Percentiles rank a stretch among this genome's conserved stretches.
These are phyloP conservation scores for Chondrilla cf. caribensis DNA, from an alignment of 37 sponge, comb jelly and placozoan species.

Conservation along the genomic window DNA sequence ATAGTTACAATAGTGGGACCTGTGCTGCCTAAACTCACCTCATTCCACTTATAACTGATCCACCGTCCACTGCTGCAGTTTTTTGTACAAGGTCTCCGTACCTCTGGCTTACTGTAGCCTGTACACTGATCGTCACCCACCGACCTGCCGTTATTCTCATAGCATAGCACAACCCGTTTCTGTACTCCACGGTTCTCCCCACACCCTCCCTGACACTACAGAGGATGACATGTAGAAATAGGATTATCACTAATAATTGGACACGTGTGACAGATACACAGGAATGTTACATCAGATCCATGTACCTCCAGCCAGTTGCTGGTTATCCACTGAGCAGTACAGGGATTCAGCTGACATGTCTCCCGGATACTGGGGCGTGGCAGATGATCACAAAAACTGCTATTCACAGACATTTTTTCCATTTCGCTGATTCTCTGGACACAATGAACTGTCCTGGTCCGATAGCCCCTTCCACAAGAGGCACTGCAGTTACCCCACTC, in stretches of 20 bases:
- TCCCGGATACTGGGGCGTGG: neutral
- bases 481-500: slow-evolving; percentile 40
- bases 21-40: slow-evolving; percentile 3
- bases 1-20: neutral
- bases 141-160: neutral
- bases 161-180: neutral
- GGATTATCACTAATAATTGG: neutral
- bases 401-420: neutral
- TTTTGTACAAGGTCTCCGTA: neutral
- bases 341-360: neutral
- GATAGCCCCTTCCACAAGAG: slow-evolving; percentile 42
- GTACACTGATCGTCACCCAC: neutral
- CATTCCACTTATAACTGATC: slow-evolving; percentile 12
- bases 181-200: neutral
- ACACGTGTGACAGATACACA: neutral
- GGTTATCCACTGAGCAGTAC: neutral
- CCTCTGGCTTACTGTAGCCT: neutral
- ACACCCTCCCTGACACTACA: neutral
- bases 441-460: slow-evolving; percentile 32
- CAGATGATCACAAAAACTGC: neutral
- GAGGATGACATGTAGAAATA: neutral
- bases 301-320: neutral
- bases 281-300: too few species aligned
- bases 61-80: slow-evolving; percentile 18
- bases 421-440: neutral